Conservation (phyloP, 2,797 vertebrate species). For the Hapalemur alaotrensis region DNA sequence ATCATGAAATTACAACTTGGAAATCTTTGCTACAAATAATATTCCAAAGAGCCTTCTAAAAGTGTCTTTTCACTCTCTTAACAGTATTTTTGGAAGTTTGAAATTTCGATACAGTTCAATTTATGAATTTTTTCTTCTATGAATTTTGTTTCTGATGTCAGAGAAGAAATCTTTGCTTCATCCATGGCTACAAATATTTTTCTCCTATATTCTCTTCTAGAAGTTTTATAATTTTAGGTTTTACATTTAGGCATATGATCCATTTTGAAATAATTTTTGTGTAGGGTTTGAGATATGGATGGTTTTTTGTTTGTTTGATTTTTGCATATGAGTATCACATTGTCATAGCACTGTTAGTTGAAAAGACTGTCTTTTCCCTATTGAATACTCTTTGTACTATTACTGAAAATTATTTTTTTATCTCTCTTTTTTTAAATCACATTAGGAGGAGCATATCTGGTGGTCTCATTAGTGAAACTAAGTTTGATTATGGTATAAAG, state of each 20-base stretch:
- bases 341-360: neutral
- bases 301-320: no score
- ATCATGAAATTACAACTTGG: neutral
- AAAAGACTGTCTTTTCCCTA: neutral
- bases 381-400: no score
- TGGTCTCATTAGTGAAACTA: neutral
- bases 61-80: neutral
- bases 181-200: neutral
- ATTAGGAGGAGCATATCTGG: neutral
- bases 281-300: neutral
- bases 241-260: no score
- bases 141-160: neutral
- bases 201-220: neutral
- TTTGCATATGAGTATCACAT: neutral
- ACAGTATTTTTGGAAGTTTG: neutral
- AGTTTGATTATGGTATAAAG: neutral
- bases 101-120: neutral
- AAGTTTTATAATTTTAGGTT: no score
- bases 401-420: no score
- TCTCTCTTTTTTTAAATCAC: neutral
- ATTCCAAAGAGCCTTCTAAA: neutral
- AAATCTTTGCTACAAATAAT: neutral
- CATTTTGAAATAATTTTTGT: no score
- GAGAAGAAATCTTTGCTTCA: neutral
- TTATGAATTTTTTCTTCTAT: neutral